Evolutionary conservation across 2,113 vertebrate species (phyloP).

Genomic region (Dipodomys merriami): DNA sequence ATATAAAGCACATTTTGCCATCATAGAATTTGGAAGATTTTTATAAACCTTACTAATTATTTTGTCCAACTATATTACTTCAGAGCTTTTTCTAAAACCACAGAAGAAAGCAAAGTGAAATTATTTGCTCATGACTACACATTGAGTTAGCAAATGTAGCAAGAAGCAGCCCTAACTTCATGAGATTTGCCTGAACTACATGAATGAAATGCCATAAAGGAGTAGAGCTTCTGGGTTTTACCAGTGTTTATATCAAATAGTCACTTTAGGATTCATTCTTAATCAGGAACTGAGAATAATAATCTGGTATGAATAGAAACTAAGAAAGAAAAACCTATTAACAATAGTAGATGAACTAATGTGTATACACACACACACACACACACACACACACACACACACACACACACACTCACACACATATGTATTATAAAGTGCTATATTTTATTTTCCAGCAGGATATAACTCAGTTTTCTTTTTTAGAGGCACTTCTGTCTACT

Average conservation of each 20-base stretch:
- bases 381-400: too few species aligned
- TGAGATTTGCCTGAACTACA: neutral
- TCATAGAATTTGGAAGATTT: neutral
- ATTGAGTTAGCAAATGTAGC: neutral
- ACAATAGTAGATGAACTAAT: neutral
- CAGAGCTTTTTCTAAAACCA: neutral
- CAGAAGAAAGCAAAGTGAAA: neutral
- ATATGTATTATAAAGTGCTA: neutral
- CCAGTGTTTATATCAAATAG: neutral
- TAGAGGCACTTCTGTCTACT: neutral
- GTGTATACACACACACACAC: too few species aligned
- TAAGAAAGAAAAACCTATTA: neutral
- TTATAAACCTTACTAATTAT: neutral
- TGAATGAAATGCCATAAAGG: neutral
- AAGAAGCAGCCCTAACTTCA: neutral
- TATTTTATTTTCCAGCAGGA: neutral
- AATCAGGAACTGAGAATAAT: neutral
- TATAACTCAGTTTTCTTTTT: constrained; percentile 13
- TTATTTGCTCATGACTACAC: neutral
- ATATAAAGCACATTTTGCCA: neutral
- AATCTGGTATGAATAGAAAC: neutral
- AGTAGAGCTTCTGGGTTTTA: neutral
- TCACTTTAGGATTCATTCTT: neutral
- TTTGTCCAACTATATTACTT: neutral
- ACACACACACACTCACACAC: too few species aligned